Evolutionary conservation across 2,113 vertebrate genomes (phyloP).

Genomic region (Oreochromis spilurus): DNA sequence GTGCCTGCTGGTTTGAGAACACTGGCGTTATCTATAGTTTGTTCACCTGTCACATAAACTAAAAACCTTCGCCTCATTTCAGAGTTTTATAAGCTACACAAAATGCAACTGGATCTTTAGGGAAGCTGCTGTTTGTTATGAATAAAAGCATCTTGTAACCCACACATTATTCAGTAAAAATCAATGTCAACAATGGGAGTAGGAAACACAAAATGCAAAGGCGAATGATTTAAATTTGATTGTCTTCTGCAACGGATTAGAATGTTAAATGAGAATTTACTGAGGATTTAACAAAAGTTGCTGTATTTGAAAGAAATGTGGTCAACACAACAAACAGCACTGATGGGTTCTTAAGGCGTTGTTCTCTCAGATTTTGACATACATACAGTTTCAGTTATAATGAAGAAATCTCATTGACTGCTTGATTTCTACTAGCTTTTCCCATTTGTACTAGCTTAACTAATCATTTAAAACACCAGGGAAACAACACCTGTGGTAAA

Average conservation of each 20-base stretch:
- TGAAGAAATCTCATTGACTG: background rate
- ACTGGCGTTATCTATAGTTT: background rate
- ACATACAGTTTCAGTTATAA: background rate
- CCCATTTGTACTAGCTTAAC: background rate
- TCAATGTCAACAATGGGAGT: background rate
- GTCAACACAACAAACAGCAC: no score
- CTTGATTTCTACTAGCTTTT: background rate
- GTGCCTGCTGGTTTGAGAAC: background rate
- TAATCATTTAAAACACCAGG: background rate
- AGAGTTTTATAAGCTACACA: background rate
- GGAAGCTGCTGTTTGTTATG: background rate
- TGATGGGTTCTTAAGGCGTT: background rate
- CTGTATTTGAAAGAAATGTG: no score
- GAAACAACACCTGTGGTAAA: slow-evolving; percentile 84
- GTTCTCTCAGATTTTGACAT: background rate
- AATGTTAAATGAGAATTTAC: background rate
- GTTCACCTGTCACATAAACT: background rate
- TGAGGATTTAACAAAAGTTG: no score
- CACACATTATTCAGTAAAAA: background rate
- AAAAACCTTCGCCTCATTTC: background rate
- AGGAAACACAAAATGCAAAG: background rate
- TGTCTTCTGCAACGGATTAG: no score
- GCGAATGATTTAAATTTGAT: background rate
- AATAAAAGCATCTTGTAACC: background rate
- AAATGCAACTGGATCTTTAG: background rate